These are phyloP conservation scores for Salpingus planirostris DNA, from an alignment of 2,888 invertebrate genomes.

Conservation along the genomic window DNA sequence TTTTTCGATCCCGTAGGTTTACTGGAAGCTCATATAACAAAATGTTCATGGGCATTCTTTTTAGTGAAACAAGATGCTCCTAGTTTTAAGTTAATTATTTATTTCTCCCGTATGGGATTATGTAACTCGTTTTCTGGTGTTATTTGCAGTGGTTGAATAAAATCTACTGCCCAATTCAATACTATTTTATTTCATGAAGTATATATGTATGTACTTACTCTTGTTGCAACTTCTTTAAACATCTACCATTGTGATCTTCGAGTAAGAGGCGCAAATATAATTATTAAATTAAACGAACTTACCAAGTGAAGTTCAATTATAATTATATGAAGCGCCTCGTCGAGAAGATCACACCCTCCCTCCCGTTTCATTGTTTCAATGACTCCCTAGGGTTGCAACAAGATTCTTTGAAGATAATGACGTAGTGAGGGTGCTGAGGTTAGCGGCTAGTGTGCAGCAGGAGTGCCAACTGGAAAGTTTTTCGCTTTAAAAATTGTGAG, in stretches of 20 bases:
- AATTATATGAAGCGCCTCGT: slow-evolving; percentile 8
- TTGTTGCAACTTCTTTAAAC: slow-evolving; percentile 5
- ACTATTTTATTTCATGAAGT: background rate
- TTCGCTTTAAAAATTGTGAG: too few species aligned
- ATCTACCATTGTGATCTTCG: slow-evolving; percentile 7
- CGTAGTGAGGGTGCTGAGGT: too few species aligned
- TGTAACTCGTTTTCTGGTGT: too few species aligned
- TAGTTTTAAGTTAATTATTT: too few species aligned
- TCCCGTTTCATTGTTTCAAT: background rate
- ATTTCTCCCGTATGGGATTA: too few species aligned
- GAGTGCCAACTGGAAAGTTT: too few species aligned
- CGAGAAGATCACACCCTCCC: slow-evolving; percentile 3
- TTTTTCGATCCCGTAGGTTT: too few species aligned
- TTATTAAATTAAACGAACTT: slow-evolving; percentile 13
- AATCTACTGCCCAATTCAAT: background rate
- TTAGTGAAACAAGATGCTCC: too few species aligned
- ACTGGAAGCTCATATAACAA: too few species aligned
- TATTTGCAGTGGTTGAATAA: too few species aligned
- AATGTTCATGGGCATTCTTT: too few species aligned
- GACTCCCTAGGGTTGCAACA: background rate
- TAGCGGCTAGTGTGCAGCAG: too few species aligned
- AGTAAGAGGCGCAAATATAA: slow-evolving; percentile 12
- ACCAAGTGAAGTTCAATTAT: slow-evolving; percentile 12
- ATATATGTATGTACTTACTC: background rate
- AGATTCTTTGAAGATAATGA: background rate